A percentile compares a stretch with the other conserved stretches of the same genome.
Conservation (phyloP, 2,888 invertebrate genomes). For the Nomada ferruginata region DNA sequence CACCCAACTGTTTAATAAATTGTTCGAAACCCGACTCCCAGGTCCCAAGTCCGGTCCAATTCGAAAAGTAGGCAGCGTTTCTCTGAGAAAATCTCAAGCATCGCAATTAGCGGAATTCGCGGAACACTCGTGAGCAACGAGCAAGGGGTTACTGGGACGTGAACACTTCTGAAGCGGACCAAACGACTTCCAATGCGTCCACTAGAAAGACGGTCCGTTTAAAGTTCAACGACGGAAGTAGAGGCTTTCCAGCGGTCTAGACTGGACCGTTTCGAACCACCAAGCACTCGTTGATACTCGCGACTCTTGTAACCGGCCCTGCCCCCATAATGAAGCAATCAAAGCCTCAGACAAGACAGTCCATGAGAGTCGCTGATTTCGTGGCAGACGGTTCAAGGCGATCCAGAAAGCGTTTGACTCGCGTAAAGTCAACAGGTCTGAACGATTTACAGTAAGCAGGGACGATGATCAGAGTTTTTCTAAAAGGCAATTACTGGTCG, state of each 20-base stretch:
- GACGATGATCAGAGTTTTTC: constrained; percentile 12
- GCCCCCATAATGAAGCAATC: constrained; percentile 3
- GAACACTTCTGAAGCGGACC: constrained; percentile 1
- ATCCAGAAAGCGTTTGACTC: neutral
- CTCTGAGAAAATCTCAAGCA: no score
- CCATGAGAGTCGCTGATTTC: no score
- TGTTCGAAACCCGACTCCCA: no score
- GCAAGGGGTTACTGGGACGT: neutral
- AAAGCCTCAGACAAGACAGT: neutral
- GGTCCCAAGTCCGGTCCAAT: no score
- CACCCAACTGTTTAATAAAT: no score
- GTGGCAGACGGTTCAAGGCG: no score
- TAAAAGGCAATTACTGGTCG: constrained; percentile 13
- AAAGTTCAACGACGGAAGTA: neutral
- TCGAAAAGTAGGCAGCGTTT: no score
- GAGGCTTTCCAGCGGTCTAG: constrained; percentile 2
- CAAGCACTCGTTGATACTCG: no score
- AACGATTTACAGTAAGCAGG: constrained; percentile 32
- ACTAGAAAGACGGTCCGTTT: neutral
- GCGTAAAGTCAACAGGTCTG: constrained; percentile 33
- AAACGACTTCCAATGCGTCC: neutral
- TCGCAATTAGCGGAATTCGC: constrained; percentile 1
- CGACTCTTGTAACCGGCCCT: no score
- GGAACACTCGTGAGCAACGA: constrained; percentile 1
- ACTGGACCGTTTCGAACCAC: constrained; percentile 33